These are phyloP conservation scores for Opisthograptis luteolata DNA, from an alignment of 2,888 invertebrate genomes.

Conservation along the genomic window DNA sequence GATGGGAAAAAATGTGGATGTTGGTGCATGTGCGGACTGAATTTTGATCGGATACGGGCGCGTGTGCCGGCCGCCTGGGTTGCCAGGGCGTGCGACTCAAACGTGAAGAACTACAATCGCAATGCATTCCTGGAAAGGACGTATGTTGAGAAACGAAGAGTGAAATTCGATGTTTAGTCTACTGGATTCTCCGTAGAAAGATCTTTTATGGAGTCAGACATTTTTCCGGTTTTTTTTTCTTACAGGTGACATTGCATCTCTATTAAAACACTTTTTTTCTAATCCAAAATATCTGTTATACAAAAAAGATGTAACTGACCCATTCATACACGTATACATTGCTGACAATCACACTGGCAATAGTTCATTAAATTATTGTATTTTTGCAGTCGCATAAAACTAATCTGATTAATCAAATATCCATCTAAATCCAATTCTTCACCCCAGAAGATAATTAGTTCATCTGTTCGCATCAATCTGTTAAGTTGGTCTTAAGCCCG, in stretches of 20 bases:
- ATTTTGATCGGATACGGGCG: conserved; percentile 56
- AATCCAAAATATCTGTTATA: too few relatives aligned
- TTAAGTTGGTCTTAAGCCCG: conserved; percentile 55
- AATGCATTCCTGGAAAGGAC: conserved; percentile 31
- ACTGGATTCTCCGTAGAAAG: conserved; percentile 5
- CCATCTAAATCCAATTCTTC: conserved; percentile 14
- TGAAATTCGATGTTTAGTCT: conserved; percentile 7
- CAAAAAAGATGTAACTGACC: too few relatives aligned
- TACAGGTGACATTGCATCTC: too few relatives aligned
- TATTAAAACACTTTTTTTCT: too few relatives aligned
- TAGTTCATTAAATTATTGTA: too few relatives aligned
- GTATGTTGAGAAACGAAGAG: conserved; percentile 1
- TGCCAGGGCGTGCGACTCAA: conserved; percentile 8
- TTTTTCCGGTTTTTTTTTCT: too few relatives aligned
- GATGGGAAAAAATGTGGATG: conserved; percentile 58
- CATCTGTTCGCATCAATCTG: conserved; percentile 45
- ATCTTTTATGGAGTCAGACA: background rate
- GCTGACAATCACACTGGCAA: too few relatives aligned
- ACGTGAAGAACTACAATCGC: conserved; percentile 40
- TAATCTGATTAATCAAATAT: too few relatives aligned
- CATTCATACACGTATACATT: too few relatives aligned
- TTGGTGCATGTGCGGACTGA: conserved; percentile 56
- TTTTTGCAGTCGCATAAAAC: too few relatives aligned
- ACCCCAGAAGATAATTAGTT: conserved; percentile 29
- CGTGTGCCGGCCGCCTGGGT: conserved; percentile 36